Base-by-base conservation (phyloP, 1,140 invertebrate species). In the Saccostrea glomerata region DNA sequence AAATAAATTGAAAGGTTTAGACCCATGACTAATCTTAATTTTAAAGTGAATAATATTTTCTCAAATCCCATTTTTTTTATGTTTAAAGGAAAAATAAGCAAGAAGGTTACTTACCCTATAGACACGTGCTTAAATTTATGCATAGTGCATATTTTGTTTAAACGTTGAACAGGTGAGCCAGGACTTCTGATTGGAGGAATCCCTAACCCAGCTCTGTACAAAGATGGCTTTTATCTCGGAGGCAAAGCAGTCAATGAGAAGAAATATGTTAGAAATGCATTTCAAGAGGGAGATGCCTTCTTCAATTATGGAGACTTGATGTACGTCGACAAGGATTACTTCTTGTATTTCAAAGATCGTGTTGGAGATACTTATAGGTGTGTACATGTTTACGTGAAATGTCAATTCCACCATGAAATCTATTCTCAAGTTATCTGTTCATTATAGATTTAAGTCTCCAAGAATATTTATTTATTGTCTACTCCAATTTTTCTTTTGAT, bases 331-430 rank as follows among this genome's bases (percentile, higher is more conserved):
- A 92, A 94, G 58, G 91, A 94, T 47, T 94, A 95, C 84, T 94
- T 94, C 90, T 66, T 95, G 2, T 95, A 95, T 90, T 95, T 95
- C 89, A 92, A 91, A 56, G 95, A 95, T 90, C 89, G 95, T 84
- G 89, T 93, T 60, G 95, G 95, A 20, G 95, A 95, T 86, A 94
- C 94, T 23, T 95, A 94, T 91, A 93, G 94, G 92, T 94, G 54
- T 4, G 73, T 25, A 47, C 17, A 11, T 36, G 2, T 12, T 7
- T 13, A 15, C 0, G 17, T 77, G 36, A 23, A 6, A 30, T 36
- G 15, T 1, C 20, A 82, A 30, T 82, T 82, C 11, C 13, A 82
- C n/a, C 47, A 17, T 77, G 70, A 30, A 15, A 5, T 36, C 15
- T 77, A 12, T 11, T 30, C 15, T 25, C 15, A 15, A 36, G 30